Evolutionary conservation across 2,797 vertebrate genomes (phyloP).

Genomic region (Darevskia nairensis): DNA sequence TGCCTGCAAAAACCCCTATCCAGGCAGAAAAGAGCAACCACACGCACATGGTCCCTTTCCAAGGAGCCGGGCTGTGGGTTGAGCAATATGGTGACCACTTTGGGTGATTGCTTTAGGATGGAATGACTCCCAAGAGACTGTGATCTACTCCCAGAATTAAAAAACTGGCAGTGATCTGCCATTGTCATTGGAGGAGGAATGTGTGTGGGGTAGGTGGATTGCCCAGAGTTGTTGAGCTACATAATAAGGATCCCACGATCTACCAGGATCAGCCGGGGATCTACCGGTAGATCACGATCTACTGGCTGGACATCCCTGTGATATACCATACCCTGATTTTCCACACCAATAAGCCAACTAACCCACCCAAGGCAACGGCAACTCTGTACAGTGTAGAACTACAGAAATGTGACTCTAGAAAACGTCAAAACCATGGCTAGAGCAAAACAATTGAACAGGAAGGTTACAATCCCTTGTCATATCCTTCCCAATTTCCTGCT

Average conservation of each 20-base stretch:
- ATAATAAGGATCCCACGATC: no score
- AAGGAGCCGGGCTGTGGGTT: not conserved
- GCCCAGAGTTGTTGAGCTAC: no score
- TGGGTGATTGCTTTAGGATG: not conserved
- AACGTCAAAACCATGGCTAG: slow-evolving; percentile 17
- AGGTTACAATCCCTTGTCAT: slow-evolving; percentile 21
- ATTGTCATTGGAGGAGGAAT: no score
- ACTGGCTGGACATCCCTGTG: not conserved
- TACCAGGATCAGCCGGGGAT: no score
- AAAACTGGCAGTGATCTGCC: no score
- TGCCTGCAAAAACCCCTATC: not conserved
- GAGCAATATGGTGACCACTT: not conserved
- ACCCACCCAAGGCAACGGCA: not conserved
- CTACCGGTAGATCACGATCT: no score
- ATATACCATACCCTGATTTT: not conserved
- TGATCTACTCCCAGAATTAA: no score
- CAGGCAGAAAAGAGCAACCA: not conserved
- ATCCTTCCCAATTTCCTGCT: slow-evolving; percentile 20
- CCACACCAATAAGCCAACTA: not conserved
- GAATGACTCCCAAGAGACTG: not conserved
- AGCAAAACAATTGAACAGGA: slow-evolving; percentile 27
- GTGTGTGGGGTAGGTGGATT: no score
- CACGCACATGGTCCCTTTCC: no score
- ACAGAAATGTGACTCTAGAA: not conserved
- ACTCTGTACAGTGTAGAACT: not conserved